These are phyloP conservation scores for Mionectes macconnelli DNA, from an alignment of 2,113 vertebrate genomes.

Conservation along the genomic window DNA sequence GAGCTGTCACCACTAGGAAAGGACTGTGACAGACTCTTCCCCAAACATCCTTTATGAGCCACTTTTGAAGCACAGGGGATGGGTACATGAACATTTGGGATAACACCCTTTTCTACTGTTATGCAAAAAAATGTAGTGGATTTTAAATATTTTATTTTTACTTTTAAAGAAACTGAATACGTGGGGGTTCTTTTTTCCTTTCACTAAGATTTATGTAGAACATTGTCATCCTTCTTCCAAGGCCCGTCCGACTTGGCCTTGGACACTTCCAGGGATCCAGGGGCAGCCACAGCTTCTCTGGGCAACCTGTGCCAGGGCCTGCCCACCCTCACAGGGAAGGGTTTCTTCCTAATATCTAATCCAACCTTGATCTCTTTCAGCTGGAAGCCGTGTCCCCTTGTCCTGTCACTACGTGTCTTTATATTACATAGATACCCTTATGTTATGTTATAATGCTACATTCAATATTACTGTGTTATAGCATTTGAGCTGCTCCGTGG, in stretches of 20 bases:
- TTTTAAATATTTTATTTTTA: neutral
- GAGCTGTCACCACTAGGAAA: neutral
- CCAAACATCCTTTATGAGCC: neutral
- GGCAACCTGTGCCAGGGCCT: neutral
- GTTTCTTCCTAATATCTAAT: neutral
- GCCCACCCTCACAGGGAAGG: accelerated
- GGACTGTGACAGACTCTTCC: neutral
- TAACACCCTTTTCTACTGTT: neutral
- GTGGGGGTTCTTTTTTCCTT: neutral
- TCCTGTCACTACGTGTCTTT: neutral
- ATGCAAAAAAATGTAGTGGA: neutral
- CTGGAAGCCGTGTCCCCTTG: neutral
- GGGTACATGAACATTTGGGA: neutral
- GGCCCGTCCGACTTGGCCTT: neutral
- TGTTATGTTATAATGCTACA: neutral
- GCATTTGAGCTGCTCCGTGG: neutral
- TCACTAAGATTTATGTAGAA: neutral
- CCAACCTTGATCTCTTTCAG: neutral
- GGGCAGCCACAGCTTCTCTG: neutral
- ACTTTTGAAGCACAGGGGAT: neutral
- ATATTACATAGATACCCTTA: neutral
- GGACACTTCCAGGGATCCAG: neutral
- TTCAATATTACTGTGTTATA: neutral
- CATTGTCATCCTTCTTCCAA: neutral
- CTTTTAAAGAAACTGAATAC: neutral